These are phyloP conservation scores for Tetragnatha montana DNA, from an alignment of 2,888 invertebrate genomes.

Conservation along the genomic window DNA sequence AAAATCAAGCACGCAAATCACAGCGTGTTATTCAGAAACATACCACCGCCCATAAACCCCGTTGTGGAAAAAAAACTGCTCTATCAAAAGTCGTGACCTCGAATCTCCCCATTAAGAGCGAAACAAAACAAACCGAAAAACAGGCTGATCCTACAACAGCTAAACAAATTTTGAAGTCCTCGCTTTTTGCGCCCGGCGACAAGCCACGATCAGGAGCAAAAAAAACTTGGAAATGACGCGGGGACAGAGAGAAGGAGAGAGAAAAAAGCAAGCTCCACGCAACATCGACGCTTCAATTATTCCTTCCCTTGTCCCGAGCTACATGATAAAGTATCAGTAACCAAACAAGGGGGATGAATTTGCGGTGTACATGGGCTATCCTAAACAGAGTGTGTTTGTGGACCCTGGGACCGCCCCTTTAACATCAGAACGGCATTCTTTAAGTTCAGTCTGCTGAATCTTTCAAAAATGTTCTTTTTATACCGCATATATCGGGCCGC, in stretches of 20 bases:
- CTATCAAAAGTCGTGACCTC: conserved; percentile 61
- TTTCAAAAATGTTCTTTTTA: conserved; percentile 66
- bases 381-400: conserved; percentile 68
- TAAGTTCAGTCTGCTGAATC: conserved; percentile 58
- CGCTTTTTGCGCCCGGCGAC: conserved; percentile 61
- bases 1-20: conserved; percentile 39
- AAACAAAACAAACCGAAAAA: conserved; percentile 52
- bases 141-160: conserved; percentile 16
- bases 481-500: conserved; percentile 38
- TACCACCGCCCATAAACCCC: neutral
- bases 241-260: conserved; percentile 19
- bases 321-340: conserved; percentile 67
- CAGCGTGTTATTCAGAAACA: conserved; percentile 53
- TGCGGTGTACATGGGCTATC: conserved; percentile 58
- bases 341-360: conserved; percentile 40
- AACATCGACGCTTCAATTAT: conserved; percentile 57
- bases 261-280: conserved; percentile 10
- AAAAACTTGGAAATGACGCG: neutral
- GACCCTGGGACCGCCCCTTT: conserved; percentile 60
- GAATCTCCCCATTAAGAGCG: conserved; percentile 49
- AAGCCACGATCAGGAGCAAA: conserved; percentile 34
- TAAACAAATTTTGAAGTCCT: conserved; percentile 69
- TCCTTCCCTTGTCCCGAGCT: conserved; percentile 37
- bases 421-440: conserved; percentile 60
- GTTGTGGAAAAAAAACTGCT: neutral